A percentile compares a stretch with the other conserved stretches of the same genome.
phyloP scores from a whole-genome alignment of 2,797 vertebrate species.

The Arnoldichthys spilopterus region DNA sequence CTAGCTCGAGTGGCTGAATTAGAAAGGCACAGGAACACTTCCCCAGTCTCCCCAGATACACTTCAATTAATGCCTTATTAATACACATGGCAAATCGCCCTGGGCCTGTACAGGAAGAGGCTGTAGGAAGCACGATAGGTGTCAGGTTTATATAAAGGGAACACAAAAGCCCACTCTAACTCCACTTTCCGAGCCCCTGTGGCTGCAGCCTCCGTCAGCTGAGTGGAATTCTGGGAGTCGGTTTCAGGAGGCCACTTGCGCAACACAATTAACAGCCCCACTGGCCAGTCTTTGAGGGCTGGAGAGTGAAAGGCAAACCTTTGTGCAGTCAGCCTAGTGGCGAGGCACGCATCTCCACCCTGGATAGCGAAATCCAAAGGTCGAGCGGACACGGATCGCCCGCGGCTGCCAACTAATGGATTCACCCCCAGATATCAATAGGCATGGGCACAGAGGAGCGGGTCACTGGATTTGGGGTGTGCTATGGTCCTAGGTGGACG shows the following conservation, averaged over 20 bases:
- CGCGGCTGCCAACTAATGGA: neutral
- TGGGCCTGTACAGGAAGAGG: conserved; percentile 1
- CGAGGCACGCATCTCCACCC: neutral
- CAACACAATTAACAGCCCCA: conserved; percentile 47
- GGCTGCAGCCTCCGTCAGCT: neutral
- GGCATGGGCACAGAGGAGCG: neutral
- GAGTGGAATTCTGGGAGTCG: conserved; percentile 41
- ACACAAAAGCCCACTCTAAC: conserved; percentile 34
- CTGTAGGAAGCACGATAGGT: conserved; percentile 16
- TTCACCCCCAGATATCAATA: neutral
- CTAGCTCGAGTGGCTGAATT: no score
- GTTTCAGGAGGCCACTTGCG: conserved; percentile 43
- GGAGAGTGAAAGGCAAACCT: conserved; percentile 27
- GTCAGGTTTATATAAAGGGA: conserved; percentile 31
- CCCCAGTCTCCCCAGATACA: neutral
- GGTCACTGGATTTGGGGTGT: neutral
- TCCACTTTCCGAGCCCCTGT: conserved; percentile 30
- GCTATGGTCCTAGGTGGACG: neutral
- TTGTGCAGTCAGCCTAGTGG: conserved; percentile 15
- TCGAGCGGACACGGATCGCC: neutral
- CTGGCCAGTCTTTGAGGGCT: neutral
- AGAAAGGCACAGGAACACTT: conserved; percentile 12
- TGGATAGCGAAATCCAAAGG: conserved; percentile 25
- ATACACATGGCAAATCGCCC: neutral
- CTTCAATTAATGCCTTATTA: conserved; percentile 5